Evolutionary conservation across 2,797 vertebrate genomes (phyloP).

Genomic region (Mycteria americana): DNA sequence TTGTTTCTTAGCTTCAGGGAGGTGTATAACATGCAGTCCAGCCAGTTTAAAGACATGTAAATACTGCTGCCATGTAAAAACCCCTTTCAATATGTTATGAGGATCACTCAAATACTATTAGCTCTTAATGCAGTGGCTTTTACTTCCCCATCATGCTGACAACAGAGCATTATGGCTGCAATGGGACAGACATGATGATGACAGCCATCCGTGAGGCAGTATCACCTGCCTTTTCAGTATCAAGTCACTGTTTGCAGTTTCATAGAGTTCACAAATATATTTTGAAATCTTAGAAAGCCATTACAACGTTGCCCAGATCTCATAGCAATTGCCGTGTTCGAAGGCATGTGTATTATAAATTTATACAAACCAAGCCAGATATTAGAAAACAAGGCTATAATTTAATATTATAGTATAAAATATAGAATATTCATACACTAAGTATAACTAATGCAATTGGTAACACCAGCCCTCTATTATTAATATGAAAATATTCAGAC

Average conservation of each 20-base stretch:
- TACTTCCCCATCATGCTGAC: background rate
- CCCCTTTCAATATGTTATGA: background rate
- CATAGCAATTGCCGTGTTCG: background rate
- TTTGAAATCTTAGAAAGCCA: background rate
- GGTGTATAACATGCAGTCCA: background rate
- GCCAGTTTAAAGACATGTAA: background rate
- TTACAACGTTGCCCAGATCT: background rate
- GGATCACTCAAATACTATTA: background rate
- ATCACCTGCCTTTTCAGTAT: background rate
- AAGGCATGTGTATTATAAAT: background rate
- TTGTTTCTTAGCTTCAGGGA: background rate
- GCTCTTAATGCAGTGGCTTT: background rate
- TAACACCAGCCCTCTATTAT: background rate
- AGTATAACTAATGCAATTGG: background rate
- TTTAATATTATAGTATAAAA: background rate
- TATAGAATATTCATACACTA: background rate
- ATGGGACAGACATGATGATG: background rate
- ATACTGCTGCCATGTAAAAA: background rate
- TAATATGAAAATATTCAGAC: background rate
- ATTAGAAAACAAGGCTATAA: background rate
- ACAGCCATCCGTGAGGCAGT: accelerated
- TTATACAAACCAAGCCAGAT: background rate
- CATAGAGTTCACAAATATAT: background rate
- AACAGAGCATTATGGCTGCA: background rate
- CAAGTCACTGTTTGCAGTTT: background rate